Evolutionary conservation across 2,888 invertebrate species (phyloP).

Genomic region (Polydrusus cervinus): DNA sequence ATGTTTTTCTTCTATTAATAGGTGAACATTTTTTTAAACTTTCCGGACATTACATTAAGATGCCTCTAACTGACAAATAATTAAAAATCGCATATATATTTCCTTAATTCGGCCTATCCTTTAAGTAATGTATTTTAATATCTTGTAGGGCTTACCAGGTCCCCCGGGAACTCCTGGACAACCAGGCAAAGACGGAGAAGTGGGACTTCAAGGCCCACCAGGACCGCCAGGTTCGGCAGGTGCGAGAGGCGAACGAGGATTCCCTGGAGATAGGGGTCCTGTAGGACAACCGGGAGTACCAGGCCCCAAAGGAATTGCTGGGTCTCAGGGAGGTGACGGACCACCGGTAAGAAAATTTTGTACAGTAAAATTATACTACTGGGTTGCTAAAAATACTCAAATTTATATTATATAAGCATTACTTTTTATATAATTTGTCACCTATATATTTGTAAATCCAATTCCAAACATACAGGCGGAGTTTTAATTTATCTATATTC

Average conservation of each 20-base stretch:
- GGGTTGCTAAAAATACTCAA: not conserved
- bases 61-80: too few relatives aligned
- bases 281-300: constrained; percentile 79
- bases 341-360: constrained; percentile 74
- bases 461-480: too few relatives aligned
- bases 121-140: not conserved
- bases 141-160: constrained; percentile 77
- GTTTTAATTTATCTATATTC: too few relatives aligned
- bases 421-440: too few relatives aligned
- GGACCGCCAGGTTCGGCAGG: constrained; percentile 76
- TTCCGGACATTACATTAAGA: too few relatives aligned
- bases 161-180: constrained; percentile 81
- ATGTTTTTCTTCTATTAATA: too few relatives aligned
- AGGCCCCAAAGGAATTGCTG: constrained; percentile 80
- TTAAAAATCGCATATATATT: too few relatives aligned
- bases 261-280: constrained; percentile 84
- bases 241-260: constrained; percentile 78
- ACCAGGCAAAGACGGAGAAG: constrained; percentile 87
- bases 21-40: too few relatives aligned
- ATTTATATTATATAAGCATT: not conserved
- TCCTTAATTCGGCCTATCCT: too few relatives aligned
- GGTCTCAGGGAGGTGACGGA: constrained; percentile 81
- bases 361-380: not conserved
- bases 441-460: too few relatives aligned
- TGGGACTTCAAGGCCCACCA: constrained; percentile 79